Conservation (phyloP, 2,888 invertebrate genomes). For the Sarcophaga rosellei region DNA sequence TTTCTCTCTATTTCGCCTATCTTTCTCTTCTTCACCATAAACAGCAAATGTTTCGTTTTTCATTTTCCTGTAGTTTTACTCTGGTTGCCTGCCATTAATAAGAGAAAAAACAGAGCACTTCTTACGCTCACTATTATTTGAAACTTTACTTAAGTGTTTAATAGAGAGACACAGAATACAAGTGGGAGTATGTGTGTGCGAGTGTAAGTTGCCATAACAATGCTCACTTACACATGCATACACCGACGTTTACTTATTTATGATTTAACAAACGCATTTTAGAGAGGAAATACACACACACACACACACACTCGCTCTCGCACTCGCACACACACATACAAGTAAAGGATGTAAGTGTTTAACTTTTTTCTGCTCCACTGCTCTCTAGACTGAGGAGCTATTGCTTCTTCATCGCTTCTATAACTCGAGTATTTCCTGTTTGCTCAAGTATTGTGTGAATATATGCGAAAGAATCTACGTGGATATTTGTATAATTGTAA, state of each 20-base stretch:
- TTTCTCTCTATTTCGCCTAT: not conserved
- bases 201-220: slow-evolving; percentile 37
- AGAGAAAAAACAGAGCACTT: not conserved
- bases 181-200: slow-evolving; percentile 31
- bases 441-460: slow-evolving; percentile 33
- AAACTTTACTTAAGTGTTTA: slow-evolving; percentile 57
- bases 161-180: no score
- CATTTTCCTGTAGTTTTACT: slow-evolving; percentile 14
- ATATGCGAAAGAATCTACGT: not conserved
- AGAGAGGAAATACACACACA: not conserved
- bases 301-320: no score
- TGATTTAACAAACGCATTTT: slow-evolving; percentile 11
- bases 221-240: slow-evolving; percentile 40
- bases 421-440: slow-evolving; percentile 64
- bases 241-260: no score
- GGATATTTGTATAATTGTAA: not conserved
- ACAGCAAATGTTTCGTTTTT: not conserved
- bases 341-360: slow-evolving; percentile 64
- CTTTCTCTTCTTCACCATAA: no score
- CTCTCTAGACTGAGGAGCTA: slow-evolving; percentile 52
- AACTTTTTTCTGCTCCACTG: slow-evolving; percentile 64
- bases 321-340: not conserved
- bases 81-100: slow-evolving; percentile 14
- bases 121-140: slow-evolving; percentile 38
- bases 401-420: slow-evolving; percentile 44